Evolutionary conservation across 2,888 invertebrate species (phyloP).

Genomic region (Philereme transversata): DNA sequence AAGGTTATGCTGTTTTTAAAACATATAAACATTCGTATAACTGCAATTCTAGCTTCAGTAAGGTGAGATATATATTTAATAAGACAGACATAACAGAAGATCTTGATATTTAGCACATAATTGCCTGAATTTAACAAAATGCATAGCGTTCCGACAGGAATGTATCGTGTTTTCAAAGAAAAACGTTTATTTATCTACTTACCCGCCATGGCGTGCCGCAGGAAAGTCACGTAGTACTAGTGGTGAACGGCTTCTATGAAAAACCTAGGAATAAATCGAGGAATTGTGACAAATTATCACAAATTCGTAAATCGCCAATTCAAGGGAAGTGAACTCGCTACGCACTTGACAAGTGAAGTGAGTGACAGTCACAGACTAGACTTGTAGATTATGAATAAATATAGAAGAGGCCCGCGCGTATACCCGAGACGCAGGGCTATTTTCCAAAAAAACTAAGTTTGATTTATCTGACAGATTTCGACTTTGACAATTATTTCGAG

Average conservation of each 20-base stretch:
- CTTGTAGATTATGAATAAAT: too few species aligned
- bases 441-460: too few species aligned
- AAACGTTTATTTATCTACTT: slow-evolving; percentile 41
- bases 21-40: background rate
- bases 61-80: background rate
- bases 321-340: too few species aligned
- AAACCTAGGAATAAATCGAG: slow-evolving; percentile 32
- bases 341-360: too few species aligned
- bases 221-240: slow-evolving; percentile 39
- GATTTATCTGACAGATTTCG: too few species aligned
- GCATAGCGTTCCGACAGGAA: background rate
- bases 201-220: slow-evolving; percentile 62
- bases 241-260: slow-evolving; percentile 2
- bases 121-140: background rate
- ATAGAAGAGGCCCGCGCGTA: too few species aligned
- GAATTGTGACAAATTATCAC: background rate
- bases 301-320: too few species aligned
- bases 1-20: background rate
- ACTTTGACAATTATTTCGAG: too few species aligned
- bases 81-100: background rate
- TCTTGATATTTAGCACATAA: background rate
- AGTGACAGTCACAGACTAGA: too few species aligned
- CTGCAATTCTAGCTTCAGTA: background rate
- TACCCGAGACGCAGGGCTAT: too few species aligned
- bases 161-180: slow-evolving; percentile 28